A percentile compares a stretch with the other conserved stretches of the same genome.
phyloP scores from a whole-genome alignment of 2,888 invertebrate species.

The Callyntrura sp. region DNA sequence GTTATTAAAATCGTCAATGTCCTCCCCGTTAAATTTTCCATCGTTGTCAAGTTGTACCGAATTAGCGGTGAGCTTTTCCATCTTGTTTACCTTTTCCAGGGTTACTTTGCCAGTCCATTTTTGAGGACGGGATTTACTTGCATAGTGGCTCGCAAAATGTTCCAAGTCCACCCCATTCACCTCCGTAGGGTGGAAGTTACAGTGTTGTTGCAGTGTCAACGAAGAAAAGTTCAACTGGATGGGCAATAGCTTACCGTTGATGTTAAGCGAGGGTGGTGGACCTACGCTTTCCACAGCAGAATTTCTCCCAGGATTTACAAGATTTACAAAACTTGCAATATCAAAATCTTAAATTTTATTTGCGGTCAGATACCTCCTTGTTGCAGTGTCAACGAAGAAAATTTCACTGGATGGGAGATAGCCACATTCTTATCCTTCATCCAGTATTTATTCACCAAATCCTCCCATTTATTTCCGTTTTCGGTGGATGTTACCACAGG shows the following conservation, averaged over 20 bases:
- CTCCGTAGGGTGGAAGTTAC: no score
- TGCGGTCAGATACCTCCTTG: slow-evolving; percentile 19
- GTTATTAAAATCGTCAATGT: slow-evolving; percentile 62
- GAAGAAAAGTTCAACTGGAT: no score
- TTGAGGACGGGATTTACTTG: slow-evolving; percentile 76
- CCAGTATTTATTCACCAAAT: slow-evolving; percentile 67
- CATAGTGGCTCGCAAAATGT: slow-evolving; percentile 67
- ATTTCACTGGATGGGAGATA: slow-evolving; percentile 62
- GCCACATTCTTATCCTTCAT: slow-evolving; percentile 64
- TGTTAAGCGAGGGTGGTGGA: slow-evolving; percentile 28
- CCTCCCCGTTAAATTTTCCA: slow-evolving; percentile 73
- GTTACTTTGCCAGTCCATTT: slow-evolving; percentile 73
- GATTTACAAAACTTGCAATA: slow-evolving; percentile 58
- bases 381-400: no score
- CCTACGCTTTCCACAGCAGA: background rate
- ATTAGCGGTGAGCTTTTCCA: slow-evolving; percentile 32
- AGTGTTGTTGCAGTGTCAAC: slow-evolving; percentile 28
- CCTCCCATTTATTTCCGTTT: slow-evolving; percentile 71
- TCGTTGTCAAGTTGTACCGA: slow-evolving; percentile 48
- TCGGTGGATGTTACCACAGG: slow-evolving; percentile 66
- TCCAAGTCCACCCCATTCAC: slow-evolving; percentile 74
- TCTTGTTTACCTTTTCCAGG: slow-evolving; percentile 34
- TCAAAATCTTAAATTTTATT: slow-evolving; percentile 30
- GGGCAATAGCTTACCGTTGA: slow-evolving; percentile 77
- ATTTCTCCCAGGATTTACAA: background rate